These are phyloP conservation scores for Lagocephalus sceleratus DNA, from an alignment of 2,797 vertebrate genomes.

Conservation along the genomic window DNA sequence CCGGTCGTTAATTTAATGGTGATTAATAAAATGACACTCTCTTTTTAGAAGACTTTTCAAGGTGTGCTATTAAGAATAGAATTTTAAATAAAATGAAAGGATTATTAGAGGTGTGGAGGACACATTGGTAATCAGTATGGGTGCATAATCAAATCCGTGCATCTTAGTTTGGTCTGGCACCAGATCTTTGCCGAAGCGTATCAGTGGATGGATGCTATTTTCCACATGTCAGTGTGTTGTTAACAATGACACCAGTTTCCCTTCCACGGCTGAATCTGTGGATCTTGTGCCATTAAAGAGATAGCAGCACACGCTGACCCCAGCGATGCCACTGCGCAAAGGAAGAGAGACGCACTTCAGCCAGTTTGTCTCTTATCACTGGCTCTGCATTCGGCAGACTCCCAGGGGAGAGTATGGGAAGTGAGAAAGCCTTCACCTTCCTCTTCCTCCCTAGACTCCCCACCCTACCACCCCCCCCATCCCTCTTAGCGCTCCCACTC, in stretches of 20 bases:
- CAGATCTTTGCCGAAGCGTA: conserved; percentile 32
- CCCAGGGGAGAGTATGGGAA: conserved; percentile 76
- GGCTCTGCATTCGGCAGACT: conserved; percentile 79
- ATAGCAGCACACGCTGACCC: conserved; percentile 80
- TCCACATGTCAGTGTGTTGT: conserved; percentile 43
- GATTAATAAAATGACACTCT: too few relatives aligned
- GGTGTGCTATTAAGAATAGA: too few relatives aligned
- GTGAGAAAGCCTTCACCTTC: conserved; percentile 86
- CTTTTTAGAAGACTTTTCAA: too few relatives aligned
- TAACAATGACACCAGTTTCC: conserved; percentile 46
- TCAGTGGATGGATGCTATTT: conserved; percentile 61
- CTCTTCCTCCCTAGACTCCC: conserved; percentile 73
- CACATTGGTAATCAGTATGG: too few relatives aligned
- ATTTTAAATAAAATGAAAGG: too few relatives aligned
- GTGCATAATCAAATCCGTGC: too few relatives aligned
- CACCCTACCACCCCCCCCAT: conserved; percentile 53
- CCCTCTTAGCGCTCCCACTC: conserved; percentile 39
- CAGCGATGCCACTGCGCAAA: conserved; percentile 68
- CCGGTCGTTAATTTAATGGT: too few relatives aligned
- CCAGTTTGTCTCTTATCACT: conserved; percentile 85
- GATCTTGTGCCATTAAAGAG: conserved; percentile 84
- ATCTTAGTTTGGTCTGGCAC: conserved; percentile 16
- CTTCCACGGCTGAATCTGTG: conserved; percentile 44
- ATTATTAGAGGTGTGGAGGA: too few relatives aligned
- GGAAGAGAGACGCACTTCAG: conserved; percentile 66